Evolutionary conservation across 2,888 invertebrate species (phyloP).

Genomic region (Lasius platythorax): DNA sequence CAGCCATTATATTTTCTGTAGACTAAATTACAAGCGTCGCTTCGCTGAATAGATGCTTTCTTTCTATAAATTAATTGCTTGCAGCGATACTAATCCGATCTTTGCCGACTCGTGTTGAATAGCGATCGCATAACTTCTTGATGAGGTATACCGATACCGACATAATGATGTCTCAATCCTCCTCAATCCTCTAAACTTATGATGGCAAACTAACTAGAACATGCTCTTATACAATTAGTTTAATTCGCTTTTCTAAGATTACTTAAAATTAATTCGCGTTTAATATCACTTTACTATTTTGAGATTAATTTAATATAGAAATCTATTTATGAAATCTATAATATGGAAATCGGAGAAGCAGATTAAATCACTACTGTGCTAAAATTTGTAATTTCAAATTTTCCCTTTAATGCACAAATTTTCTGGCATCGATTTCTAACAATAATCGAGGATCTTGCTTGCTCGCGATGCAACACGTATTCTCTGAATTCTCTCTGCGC

Average conservation of each 20-base stretch:
- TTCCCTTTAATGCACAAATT: neutral
- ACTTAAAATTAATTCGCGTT: neutral
- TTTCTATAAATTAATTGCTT: slow-evolving; percentile 50
- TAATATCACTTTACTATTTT: neutral
- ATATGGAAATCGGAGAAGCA: neutral
- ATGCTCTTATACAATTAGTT: neutral
- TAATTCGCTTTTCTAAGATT: neutral
- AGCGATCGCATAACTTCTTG: slow-evolving; percentile 41
- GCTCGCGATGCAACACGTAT: slow-evolving; percentile 37
- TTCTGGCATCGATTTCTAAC: slow-evolving; percentile 14
- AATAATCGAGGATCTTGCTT: neutral
- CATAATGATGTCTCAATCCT: slow-evolving; percentile 36
- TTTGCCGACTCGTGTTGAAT: slow-evolving; percentile 35
- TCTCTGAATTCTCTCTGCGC: slow-evolving; percentile 2
- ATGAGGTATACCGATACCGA: slow-evolving; percentile 44
- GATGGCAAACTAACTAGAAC: neutral
- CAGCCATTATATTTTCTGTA: slow-evolving; percentile 37
- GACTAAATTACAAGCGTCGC: slow-evolving; percentile 48
- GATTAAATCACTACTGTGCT: neutral
- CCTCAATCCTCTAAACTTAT: neutral
- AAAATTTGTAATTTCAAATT: neutral
- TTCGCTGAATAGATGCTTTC: slow-evolving; percentile 43
- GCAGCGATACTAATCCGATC: slow-evolving; percentile 33
- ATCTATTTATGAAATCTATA: no score
- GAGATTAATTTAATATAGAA: neutral